Percentiles rank a stretch among this genome's conserved stretches.
phyloP scores from a whole-genome alignment of 1,140 invertebrate species.

The Temnothorax longispinosus region DNA sequence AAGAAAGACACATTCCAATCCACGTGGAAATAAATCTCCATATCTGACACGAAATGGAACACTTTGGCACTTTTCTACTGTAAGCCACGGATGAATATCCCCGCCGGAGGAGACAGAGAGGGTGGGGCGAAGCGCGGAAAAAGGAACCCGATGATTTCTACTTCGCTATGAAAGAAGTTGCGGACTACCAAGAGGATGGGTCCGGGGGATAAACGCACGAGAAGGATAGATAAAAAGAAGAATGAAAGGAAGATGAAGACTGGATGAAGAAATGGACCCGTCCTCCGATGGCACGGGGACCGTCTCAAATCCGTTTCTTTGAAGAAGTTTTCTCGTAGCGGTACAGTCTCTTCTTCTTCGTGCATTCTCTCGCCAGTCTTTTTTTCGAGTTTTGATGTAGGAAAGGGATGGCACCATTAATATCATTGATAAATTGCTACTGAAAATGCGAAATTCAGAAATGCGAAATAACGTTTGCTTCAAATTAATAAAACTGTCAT shows the following conservation, averaged over 20 bases:
- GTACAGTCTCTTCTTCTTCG: constrained; percentile 20
- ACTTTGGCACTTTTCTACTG: constrained; percentile 68
- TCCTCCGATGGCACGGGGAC: constrained; percentile 69
- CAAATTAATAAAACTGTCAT: no score
- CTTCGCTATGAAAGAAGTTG: constrained; percentile 64
- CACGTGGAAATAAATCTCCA: constrained; percentile 77
- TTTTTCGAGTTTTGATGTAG: constrained; percentile 8
- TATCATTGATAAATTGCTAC: not conserved
- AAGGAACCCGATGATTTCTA: constrained; percentile 74
- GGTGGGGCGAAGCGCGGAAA: constrained; percentile 52
- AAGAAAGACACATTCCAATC: constrained; percentile 44
- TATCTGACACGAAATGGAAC: constrained; percentile 72
- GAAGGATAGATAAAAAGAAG: constrained; percentile 35
- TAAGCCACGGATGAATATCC: constrained; percentile 65
- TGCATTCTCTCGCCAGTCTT: constrained; percentile 5
- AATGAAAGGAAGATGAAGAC: constrained; percentile 54
- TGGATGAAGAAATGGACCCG: constrained; percentile 58
- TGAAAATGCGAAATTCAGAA: not conserved
- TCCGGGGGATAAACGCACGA: constrained; percentile 58
- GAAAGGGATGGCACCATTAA: not conserved
- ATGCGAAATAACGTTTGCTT: not conserved
- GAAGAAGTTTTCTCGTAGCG: constrained; percentile 60
- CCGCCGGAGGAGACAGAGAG: constrained; percentile 32
- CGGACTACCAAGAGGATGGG: constrained; percentile 44
- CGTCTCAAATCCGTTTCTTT: constrained; percentile 77